Percentiles rank a stretch among this genome's conserved stretches.
phyloP scores from a whole-genome alignment of 2,888 invertebrate species.

The Lochmaea crataegi region DNA sequence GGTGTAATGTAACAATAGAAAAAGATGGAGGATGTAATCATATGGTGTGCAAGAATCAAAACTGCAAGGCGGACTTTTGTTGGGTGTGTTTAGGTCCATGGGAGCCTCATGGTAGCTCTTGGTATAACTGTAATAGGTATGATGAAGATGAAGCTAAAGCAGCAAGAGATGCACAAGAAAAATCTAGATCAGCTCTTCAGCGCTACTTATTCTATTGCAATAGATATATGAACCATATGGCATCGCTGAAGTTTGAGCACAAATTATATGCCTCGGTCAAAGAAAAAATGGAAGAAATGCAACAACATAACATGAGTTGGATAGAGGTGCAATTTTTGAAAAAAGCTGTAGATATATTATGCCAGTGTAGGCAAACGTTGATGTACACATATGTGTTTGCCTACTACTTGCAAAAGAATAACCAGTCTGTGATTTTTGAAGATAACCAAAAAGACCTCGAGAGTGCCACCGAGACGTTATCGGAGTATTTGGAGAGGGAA shows the following conservation, averaged over 20 bases:
- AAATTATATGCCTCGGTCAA: slow-evolving; percentile 96
- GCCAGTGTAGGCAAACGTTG: slow-evolving; percentile 95
- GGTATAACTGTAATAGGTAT: slow-evolving; percentile 97
- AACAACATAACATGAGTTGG: slow-evolving; percentile 99
- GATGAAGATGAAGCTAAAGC: slow-evolving; percentile 97
- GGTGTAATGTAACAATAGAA: slow-evolving; percentile 96
- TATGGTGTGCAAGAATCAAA: slow-evolving; percentile 98
- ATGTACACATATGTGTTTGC: slow-evolving; percentile 99
- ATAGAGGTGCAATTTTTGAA: slow-evolving; percentile 99
- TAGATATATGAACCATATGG: slow-evolving; percentile 99
- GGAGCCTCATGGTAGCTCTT: slow-evolving; percentile 98
- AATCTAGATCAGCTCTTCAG: slow-evolving; percentile 92
- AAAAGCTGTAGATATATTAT: slow-evolving; percentile 96
- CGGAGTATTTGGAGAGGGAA: slow-evolving; percentile 97
- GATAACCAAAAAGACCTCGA: slow-evolving; percentile 98
- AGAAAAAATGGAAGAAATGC: slow-evolving; percentile 99
- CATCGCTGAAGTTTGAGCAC: slow-evolving; percentile 96
- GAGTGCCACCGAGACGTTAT: slow-evolving; percentile 95
- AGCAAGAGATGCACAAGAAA: slow-evolving; percentile 95
- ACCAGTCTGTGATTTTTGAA: slow-evolving; percentile 99
- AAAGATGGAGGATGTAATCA: slow-evolving; percentile 99
- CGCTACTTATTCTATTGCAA: slow-evolving; percentile 99
- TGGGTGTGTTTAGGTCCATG: slow-evolving; percentile 99
- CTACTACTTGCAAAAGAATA: slow-evolving; percentile 97
- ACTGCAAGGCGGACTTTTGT: slow-evolving; percentile 98